These are phyloP conservation scores for Donacobius atricapilla DNA, from an alignment of 2,113 vertebrate genomes.

Conservation along the genomic window DNA sequence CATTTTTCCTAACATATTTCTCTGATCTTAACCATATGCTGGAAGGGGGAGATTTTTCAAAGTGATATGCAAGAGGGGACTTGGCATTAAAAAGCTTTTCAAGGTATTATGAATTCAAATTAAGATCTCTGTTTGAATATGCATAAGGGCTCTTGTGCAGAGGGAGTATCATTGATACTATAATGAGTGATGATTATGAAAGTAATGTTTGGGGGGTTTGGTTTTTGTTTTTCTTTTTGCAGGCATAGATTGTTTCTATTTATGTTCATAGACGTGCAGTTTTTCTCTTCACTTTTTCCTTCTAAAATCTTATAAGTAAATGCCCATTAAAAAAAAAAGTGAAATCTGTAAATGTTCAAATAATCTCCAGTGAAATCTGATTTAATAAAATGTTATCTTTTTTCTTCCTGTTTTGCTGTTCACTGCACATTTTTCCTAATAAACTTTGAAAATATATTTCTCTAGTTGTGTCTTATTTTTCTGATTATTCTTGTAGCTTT, in stretches of 20 bases:
- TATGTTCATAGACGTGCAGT: neutral
- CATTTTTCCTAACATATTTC: slow-evolving; percentile 1
- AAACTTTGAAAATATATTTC: neutral
- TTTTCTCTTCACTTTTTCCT: neutral
- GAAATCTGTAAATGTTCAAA: neutral
- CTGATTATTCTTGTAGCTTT: neutral
- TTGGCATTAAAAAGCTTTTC: slow-evolving; percentile 28
- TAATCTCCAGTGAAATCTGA: neutral
- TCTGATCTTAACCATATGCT: slow-evolving; percentile 49
- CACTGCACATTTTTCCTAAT: neutral
- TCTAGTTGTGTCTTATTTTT: neutral
- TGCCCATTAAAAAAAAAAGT: neutral
- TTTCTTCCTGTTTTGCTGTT: neutral
- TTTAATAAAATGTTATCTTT: neutral
- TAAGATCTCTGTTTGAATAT: slow-evolving; percentile 22
- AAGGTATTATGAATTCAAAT: slow-evolving; percentile 44
- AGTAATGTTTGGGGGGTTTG: neutral
- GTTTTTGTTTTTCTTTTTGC: neutral
- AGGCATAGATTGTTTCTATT: neutral
- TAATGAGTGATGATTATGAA: neutral
- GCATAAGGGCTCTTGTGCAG: neutral
- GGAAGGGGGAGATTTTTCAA: slow-evolving; percentile 27
- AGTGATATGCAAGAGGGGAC: neutral
- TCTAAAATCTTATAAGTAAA: neutral
- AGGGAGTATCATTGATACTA: neutral